Base-by-base conservation (phyloP, 2,888 invertebrate species). In the Rhagophthalmus giganteus region DNA sequence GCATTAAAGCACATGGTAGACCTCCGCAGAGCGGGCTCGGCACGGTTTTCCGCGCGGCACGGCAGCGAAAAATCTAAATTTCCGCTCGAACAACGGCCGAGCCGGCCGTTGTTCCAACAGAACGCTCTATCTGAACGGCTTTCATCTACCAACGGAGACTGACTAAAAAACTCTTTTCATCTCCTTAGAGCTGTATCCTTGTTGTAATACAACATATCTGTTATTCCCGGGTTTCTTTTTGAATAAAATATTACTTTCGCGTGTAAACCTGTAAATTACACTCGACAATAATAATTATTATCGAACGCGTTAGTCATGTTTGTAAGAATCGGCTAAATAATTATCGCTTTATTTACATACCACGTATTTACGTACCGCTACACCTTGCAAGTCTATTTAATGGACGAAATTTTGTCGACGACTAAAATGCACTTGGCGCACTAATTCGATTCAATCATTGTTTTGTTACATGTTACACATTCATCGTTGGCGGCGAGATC, bases 161-260 rank as follows among this genome's bases (percentile, higher is more conserved):
- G 70, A 71, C 70, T 64, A 68, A 72, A 71, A 70, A 71, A 70
- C 65, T 68, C 69, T 71, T 71, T 70, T 71, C 70, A 70, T 72
- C 70, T 61, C 60, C 58, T 61, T 60, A 60, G 58, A 57, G 54
- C 56, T 58, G 55, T 69, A 68, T 69, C 61, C 67, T 65, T 65
- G 65, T 67, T 71, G 72, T 72, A 72, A 70, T 72, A 72, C 71
- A 71, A 71, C 70, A 66, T 71, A 71, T 71, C 70, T 69, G 70
- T 71, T 71, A 72, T 71, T 70, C 67, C 69, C 70, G 68, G 68
- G 66, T 65, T 64, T 67, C 66, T 52, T 65, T 65, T 65, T 66
- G 60, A 62, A 65, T 65, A 64, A 57, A 51, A 57, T 55, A 55
- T 55, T 44, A 40, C 51, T 33, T 41, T 35, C 38, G 26, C 51